Base-by-base conservation (phyloP, 2,888 invertebrate genomes). In the Philereme transversata region DNA sequence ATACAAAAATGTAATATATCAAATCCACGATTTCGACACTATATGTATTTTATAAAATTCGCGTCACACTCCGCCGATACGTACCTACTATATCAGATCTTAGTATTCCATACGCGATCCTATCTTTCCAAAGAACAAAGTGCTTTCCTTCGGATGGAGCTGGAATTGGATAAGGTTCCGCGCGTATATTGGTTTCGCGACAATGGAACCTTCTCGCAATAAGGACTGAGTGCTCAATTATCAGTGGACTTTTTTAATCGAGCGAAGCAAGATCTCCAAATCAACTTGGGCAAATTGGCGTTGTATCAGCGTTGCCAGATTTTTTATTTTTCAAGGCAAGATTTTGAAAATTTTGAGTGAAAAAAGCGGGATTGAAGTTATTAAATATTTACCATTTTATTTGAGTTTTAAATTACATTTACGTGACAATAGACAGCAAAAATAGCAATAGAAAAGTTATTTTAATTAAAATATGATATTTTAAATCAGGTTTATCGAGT, bases 101-200 rank as follows among this genome's bases (percentile, higher is more conserved):
- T 77, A 77, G 77, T 81, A 86, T 85, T 84, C 83, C 66, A 60
- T 53, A 60, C 78, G 70, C 82, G 79, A 62, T 65, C 66, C 75
- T 71, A 77, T 82, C 81, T 80, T 78, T 83, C 81, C 80, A 82
- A 79, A 81, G 84, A 84, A 86, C 84, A 86, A 86, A 85, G 82
- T 85, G 82, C 77, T 77, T 74, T 74, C 72, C 69, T 71, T 46
- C 72, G 75, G 76, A 79, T 76, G 73, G 71, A 80, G 77, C 70
- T 78, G 69, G 79, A 83, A 84, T 81, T 80, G 76, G 80, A 80
- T 78, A 79, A 76, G 75, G 79, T 78, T 73, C 58, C 68, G 64
- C 62, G 68, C 70, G 69, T 72, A 78, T 82, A 83, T 82, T 78
- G 76, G 77, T 72, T 75, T 70, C 68, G 73, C 70, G 74, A 78